Conservation (phyloP, 2,888 invertebrate genomes). For the Campaea margaritaria region DNA sequence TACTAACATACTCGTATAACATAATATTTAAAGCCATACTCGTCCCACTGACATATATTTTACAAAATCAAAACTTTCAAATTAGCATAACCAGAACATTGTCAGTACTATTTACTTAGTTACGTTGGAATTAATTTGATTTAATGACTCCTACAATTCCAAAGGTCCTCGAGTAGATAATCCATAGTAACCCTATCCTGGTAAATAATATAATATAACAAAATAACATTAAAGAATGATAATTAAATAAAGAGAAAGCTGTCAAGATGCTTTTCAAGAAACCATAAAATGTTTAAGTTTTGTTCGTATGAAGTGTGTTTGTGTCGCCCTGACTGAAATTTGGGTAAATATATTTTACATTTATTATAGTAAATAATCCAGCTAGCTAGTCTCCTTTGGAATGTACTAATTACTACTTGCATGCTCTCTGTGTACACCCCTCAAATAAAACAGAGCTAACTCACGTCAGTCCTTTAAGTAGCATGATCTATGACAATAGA, state of each 20-base stretch:
- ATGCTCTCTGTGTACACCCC: constrained; percentile 76
- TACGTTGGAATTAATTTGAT: background rate
- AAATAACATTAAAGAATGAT: constrained; percentile 59
- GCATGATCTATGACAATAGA: constrained; percentile 64
- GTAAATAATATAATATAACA: constrained; percentile 12
- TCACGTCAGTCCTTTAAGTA: constrained; percentile 59
- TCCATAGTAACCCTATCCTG: constrained; percentile 21
- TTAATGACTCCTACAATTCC: constrained; percentile 8
- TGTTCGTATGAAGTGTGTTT: constrained; percentile 76
- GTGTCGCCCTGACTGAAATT: constrained; percentile 81
- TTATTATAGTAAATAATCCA: constrained; percentile 74
- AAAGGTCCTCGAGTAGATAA: constrained; percentile 25
- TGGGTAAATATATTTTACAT: constrained; percentile 83
- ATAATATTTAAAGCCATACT: background rate
- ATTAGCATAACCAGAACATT: too few relatives aligned
- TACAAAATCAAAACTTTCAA: too few relatives aligned
- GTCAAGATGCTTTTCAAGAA: constrained; percentile 84
- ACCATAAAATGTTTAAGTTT: constrained; percentile 68
- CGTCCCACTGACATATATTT: background rate
- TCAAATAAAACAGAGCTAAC: constrained; percentile 56
- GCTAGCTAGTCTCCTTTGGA: constrained; percentile 78
- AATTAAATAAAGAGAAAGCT: constrained; percentile 75
- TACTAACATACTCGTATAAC: constrained; percentile 11
- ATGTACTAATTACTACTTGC: constrained; percentile 79
- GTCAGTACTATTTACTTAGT: constrained; percentile 23